Conservation (phyloP, 2,888 invertebrate species). For the Rotaria macrura region DNA sequence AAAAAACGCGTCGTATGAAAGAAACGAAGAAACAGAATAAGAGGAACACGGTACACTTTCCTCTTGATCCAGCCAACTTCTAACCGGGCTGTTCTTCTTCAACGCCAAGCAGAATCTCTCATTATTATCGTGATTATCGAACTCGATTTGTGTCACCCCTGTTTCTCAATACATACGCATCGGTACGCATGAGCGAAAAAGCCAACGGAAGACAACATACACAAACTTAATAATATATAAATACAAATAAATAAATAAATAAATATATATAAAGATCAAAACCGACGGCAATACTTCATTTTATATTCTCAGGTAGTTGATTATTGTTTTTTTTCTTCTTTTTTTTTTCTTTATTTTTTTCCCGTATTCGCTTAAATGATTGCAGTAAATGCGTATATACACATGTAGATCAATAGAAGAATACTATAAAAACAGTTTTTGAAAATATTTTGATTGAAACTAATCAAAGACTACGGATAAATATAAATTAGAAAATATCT, state of each 20-base stretch:
- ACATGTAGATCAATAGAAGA: not conserved
- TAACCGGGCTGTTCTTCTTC: not conserved
- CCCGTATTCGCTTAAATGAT: not conserved
- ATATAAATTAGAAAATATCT: not conserved
- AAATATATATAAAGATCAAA: not conserved
- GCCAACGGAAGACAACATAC: not conserved
- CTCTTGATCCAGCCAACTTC: not conserved
- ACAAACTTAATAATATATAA: not conserved
- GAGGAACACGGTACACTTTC: not conserved
- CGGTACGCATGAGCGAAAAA: not conserved
- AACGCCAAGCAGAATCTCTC: not conserved
- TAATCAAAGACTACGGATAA: not conserved
- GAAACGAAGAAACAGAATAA: not conserved
- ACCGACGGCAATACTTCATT: not conserved
- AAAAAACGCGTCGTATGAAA: not conserved
- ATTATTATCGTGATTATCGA: slow-evolving; percentile 3
- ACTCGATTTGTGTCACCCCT: not conserved
- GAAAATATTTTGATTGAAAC: not conserved
- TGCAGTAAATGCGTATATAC: not conserved
- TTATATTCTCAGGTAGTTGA: not conserved
- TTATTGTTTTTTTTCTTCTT: not conserved
- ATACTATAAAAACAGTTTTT: not conserved
- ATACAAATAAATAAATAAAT: too few relatives aligned
- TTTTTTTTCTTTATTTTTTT: not conserved
- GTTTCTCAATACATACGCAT: not conserved